phyloP scores from a whole-genome alignment of 2,888 invertebrate species.

The Steromphala cineraria region DNA sequence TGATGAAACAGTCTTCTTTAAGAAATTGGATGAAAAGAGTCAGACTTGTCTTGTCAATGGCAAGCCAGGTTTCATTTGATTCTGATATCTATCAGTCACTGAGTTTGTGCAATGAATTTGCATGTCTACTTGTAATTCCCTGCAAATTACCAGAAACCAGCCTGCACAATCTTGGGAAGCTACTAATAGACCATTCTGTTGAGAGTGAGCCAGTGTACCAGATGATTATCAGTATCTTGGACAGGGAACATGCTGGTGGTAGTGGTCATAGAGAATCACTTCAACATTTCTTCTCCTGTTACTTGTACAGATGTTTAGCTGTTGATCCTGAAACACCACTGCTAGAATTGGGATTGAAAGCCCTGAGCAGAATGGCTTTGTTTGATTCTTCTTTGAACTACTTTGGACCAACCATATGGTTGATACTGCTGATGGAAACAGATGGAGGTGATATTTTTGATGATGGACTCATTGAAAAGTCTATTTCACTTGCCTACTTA shows the following conservation, averaged over 20 bases:
- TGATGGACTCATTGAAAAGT: neutral
- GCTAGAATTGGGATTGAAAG: neutral
- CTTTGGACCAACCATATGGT: conserved; percentile 26
- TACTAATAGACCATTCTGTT: neutral
- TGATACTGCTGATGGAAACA: conserved; percentile 15
- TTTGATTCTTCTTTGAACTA: neutral
- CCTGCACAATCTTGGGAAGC: conserved; percentile 16
- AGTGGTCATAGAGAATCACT: neutral
- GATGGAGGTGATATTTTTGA: neutral
- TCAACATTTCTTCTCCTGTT: conserved; percentile 16
- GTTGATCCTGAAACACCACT: conserved; percentile 6
- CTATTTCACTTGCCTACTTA: neutral
- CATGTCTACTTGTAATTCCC: conserved; percentile 21
- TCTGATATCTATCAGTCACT: conserved; percentile 20
- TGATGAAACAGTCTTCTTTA: neutral
- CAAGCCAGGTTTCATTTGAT: conserved; percentile 26
- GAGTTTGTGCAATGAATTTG: conserved; percentile 32
- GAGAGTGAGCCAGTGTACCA: neutral
- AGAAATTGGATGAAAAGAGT: conserved; percentile 24
- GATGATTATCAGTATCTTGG: neutral
- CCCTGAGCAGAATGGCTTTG: neutral
- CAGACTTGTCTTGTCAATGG: conserved; percentile 24
- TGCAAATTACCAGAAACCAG: neutral
- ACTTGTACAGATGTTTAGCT: neutral
- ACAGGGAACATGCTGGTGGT: neutral